Conservation (phyloP, 2,888 invertebrate species). For the Nematopogon swammerdamellus region DNA sequence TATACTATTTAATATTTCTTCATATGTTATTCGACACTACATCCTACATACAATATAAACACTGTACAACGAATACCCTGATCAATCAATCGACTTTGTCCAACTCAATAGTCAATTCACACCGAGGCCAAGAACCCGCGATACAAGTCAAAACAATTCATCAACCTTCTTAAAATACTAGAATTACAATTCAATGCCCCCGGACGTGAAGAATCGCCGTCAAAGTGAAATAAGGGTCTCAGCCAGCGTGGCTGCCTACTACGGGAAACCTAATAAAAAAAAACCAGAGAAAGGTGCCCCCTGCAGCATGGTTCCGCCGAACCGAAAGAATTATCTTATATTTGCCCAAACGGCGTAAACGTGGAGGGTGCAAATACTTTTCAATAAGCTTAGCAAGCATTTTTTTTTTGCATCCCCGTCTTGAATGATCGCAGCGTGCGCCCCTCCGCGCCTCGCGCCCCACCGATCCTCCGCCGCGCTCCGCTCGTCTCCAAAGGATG, state of each 20-base stretch:
- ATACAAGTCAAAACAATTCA: neutral
- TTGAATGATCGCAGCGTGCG: constrained; percentile 27
- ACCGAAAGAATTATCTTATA: constrained; percentile 57
- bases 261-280: neutral
- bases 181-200: neutral
- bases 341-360: constrained; percentile 55
- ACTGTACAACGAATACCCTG: too few species aligned
- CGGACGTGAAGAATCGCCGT: neutral
- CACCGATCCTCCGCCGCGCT: too few species aligned
- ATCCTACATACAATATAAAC: too few species aligned
- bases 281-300: constrained; percentile 35
- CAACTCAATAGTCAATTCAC: neutral
- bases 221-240: neutral
- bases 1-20: too few species aligned
- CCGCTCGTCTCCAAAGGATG: neutral
- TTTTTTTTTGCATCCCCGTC: constrained; percentile 41
- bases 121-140: too few species aligned
- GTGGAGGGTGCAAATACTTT: constrained; percentile 52
- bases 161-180: neutral
- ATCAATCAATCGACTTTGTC: neutral
- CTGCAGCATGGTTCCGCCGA: constrained; percentile 49
- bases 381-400: constrained; percentile 55
- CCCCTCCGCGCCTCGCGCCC: neutral
- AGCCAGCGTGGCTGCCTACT: too few species aligned
- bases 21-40: too few species aligned